Conservation (phyloP, 2,888 invertebrate species). For the Galerucella calmariensis region DNA sequence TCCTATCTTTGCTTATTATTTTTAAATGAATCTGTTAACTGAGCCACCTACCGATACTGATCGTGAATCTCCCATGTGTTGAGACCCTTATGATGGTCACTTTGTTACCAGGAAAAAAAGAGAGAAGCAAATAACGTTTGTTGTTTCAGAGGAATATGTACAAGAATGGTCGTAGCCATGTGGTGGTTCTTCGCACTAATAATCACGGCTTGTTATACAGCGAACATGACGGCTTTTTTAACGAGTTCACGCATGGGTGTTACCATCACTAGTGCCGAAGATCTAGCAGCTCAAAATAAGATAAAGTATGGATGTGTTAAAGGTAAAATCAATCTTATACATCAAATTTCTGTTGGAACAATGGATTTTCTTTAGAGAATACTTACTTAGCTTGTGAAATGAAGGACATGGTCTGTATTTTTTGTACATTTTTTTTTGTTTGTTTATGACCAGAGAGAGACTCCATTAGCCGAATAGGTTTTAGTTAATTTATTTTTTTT, state of each 20-base stretch:
- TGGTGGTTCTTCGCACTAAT: slow-evolving; percentile 96
- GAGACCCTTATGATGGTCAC: no score
- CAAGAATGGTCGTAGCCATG: slow-evolving; percentile 87
- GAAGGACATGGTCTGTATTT: no score
- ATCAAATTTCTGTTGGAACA: background rate
- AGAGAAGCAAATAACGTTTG: background rate
- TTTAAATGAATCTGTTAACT: no score
- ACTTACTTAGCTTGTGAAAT: no score
- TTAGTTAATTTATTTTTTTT: no score
- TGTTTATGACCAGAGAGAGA: no score
- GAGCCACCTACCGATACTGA: no score
- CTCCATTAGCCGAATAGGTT: no score
- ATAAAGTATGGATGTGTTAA: slow-evolving; percentile 95
- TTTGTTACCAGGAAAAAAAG: background rate
- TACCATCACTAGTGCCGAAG: slow-evolving; percentile 91
- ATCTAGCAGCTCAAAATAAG: slow-evolving; percentile 91
- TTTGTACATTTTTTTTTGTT: no score
- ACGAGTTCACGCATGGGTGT: slow-evolving; percentile 91
- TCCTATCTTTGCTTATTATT: no score
- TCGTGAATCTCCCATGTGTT: no score
- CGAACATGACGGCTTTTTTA: slow-evolving; percentile 92
- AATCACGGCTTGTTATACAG: slow-evolving; percentile 93
- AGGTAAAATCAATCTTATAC: slow-evolving; percentile 55
- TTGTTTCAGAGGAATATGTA: slow-evolving; percentile 81
- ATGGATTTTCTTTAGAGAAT: no score